These are phyloP conservation scores for Stichodactyla helianthus DNA, from an alignment of 64 coral and sea anemone species.

Conservation along the genomic window DNA sequence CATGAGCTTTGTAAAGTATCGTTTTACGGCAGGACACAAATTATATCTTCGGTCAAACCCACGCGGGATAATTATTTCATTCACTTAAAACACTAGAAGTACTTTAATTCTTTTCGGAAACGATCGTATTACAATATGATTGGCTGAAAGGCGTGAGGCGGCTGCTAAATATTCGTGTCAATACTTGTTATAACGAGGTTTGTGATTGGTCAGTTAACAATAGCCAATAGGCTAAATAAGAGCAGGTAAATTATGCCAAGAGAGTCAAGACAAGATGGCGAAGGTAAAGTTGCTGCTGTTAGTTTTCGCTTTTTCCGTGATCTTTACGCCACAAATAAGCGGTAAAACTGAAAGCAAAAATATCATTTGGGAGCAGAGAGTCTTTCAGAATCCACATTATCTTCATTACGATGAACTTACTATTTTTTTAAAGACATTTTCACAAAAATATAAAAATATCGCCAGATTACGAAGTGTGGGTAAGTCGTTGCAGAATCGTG, in stretches of 20 bases:
- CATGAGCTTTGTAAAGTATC: background rate
- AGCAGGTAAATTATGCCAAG: slow-evolving; percentile 14
- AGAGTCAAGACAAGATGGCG: slow-evolving; percentile 4
- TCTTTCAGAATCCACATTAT: slow-evolving; percentile 41
- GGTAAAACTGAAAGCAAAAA: slow-evolving; percentile 8
- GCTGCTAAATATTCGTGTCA: slow-evolving; percentile 1
- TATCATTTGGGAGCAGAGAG: slow-evolving; percentile 16
- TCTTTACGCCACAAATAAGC: background rate
- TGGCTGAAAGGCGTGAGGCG: slow-evolving; percentile 18
- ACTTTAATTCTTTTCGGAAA: background rate
- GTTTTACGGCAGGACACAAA: background rate
- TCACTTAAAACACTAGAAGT: background rate
- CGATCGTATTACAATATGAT: slow-evolving; percentile 6
- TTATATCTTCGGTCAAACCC: background rate
- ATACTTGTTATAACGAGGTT: background rate
- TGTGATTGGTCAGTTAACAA: slow-evolving; percentile 11
- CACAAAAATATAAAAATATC: slow-evolving; percentile 59
- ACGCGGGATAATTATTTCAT: background rate
- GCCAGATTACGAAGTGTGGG: slow-evolving; percentile 62
- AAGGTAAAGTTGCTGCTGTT: background rate
- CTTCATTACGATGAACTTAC: slow-evolving; percentile 67
- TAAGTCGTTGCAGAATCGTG: slow-evolving; percentile 58
- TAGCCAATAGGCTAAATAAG: slow-evolving; percentile 1
- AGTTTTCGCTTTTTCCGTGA: background rate
- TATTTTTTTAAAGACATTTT: slow-evolving; percentile 42